Base-by-base conservation (phyloP, 2,797 vertebrate genomes). In the Dendrocincla tyrannina region DNA sequence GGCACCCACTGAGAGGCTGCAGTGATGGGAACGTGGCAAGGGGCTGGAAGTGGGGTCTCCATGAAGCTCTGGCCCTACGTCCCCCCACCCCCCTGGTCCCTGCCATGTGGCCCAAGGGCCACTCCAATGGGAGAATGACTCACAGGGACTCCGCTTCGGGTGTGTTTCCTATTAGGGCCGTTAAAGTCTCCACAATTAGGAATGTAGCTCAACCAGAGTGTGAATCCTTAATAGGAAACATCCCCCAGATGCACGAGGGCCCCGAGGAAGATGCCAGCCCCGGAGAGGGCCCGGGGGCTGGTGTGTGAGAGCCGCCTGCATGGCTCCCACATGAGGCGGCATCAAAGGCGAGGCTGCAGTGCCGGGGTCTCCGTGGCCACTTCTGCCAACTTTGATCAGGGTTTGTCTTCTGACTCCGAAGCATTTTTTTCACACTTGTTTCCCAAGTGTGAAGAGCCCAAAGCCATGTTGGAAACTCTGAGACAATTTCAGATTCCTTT, bases 171-270 rank as follows among this genome's bases (percentile, higher is more conserved):
- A 97, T 97, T 96, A 96, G 93, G 93, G 88, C 94, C 58, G 74
- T 66, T 96, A 79, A 79, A 96, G 95, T 90, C 97, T 96, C 96
- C 96, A 75, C 95, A 95, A 95, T 95, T 96, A 95, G 96, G 96
- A 96, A 97, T 96, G 90, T 52, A 92, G 88, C 94, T 96, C 94
- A 96, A 94, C 96, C 96, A 95, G 96, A 97, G 97, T 96, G 97
- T 96, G 97, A 97, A 97, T 97, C 93, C 95, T 91, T 97, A 96
- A 97, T 96, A 86, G 90, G 95, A 97, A 97, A 95, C 96, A 97
- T 93, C 91, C 96, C 93, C 83, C 75, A 56, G 67, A 84, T 92
- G 95, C 12, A 11, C 62, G 82, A 92, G 94, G 89, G 95, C 85
- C 91, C 89, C 32, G 68, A 85, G 74, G 87, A 95, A 93, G 96